Conservation (phyloP, 2,888 invertebrate species). For the Oscheius myriophilus region DNA sequence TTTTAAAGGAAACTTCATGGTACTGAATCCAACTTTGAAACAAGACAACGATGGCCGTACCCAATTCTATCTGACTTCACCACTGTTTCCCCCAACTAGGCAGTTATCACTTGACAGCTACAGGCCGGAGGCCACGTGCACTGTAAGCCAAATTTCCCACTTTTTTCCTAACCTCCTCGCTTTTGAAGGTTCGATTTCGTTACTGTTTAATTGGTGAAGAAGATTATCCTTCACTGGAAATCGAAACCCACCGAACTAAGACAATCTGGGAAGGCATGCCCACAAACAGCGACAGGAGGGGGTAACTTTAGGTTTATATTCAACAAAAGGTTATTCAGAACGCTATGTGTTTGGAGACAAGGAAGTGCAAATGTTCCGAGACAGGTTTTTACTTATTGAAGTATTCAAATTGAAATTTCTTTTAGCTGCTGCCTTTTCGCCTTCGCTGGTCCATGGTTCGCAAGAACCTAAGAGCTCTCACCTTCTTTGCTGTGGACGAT, state of each 20-base stretch:
- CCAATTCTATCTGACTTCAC: conserved; percentile 1
- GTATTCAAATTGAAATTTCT: not conserved
- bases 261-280: not conserved
- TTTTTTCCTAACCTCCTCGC: no score
- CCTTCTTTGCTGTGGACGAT: conserved; percentile 19
- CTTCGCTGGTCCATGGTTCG: conserved; percentile 1
- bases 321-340: not conserved
- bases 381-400: conserved; percentile 8
- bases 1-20: no score
- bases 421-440: conserved; percentile 17
- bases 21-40: no score
- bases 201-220: conserved; percentile 14
- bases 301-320: not conserved
- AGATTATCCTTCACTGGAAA: conserved; percentile 3
- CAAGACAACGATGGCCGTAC: no score
- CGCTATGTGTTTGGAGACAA: conserved; percentile 15
- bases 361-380: conserved; percentile 12
- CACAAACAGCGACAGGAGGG: not conserved
- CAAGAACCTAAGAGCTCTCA: not conserved
- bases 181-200: conserved; percentile 10
- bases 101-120: conserved; percentile 11
- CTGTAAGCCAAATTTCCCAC: conserved; percentile 3
- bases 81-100: conserved; percentile 13
- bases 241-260: no score
- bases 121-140: conserved; percentile 18